These are phyloP conservation scores for Enteromius mattozi DNA, from an alignment of 2,797 vertebrate genomes.

Conservation along the genomic window DNA sequence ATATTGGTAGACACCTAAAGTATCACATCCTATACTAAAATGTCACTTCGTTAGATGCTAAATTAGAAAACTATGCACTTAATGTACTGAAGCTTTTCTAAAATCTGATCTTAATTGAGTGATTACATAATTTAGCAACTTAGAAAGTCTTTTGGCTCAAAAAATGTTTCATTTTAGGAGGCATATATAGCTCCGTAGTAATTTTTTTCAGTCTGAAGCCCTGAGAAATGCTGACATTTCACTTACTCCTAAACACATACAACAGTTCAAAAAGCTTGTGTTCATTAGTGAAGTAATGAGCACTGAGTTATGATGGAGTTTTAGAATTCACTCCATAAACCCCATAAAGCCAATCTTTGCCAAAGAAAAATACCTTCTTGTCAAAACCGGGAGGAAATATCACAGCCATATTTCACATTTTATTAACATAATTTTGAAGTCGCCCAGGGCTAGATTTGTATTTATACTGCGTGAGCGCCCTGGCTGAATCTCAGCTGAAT, in stretches of 20 bases:
- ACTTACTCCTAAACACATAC: neutral
- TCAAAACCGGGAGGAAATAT: conserved; percentile 42
- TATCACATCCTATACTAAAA: neutral
- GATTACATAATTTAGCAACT: neutral
- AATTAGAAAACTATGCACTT: neutral
- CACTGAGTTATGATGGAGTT: conserved; percentile 40
- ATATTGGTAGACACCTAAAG: neutral
- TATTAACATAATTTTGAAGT: conserved; percentile 62
- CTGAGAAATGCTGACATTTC: conserved; percentile 20
- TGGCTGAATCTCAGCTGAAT: conserved; percentile 58
- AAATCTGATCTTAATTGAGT: neutral
- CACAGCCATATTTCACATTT: conserved; percentile 62
- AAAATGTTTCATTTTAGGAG: neutral
- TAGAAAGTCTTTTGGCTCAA: neutral
- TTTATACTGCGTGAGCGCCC: conserved; percentile 60
- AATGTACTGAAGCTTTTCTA: neutral
- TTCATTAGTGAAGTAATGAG: conserved; percentile 43
- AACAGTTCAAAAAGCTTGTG: conserved; percentile 7
- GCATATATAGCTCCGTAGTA: neutral
- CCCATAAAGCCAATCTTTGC: conserved; percentile 32
- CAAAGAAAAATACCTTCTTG: conserved; percentile 29
- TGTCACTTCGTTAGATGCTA: neutral
- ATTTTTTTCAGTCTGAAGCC: neutral
- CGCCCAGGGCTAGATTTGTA: conserved; percentile 52
- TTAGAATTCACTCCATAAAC: conserved; percentile 49